A percentile compares a stretch with the other conserved stretches of the same genome.
phyloP scores from a whole-genome alignment of 37 sponge, comb jelly and placozoan species.

The Ephydatia muelleri region DNA sequence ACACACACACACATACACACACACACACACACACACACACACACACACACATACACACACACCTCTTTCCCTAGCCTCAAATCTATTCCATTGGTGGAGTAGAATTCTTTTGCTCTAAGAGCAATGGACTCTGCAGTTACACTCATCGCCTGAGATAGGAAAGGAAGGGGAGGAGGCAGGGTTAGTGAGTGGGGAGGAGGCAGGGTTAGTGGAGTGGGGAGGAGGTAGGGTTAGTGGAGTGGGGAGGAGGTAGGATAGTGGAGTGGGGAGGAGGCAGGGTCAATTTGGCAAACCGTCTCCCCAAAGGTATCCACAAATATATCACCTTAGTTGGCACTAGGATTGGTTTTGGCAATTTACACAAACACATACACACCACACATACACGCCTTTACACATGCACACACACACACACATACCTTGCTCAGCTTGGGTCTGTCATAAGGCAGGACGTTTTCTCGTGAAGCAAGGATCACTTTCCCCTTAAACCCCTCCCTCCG shows the following conservation, averaged over 20 bases:
- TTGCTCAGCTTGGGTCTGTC: slow-evolving; percentile 93
- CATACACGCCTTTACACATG: too few relatives aligned
- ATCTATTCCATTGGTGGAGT: slow-evolving; percentile 65
- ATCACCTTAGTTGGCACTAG: not conserved
- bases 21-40: too few relatives aligned
- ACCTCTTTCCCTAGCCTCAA: slow-evolving; percentile 71
- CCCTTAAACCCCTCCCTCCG: slow-evolving; percentile 92
- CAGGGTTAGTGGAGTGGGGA: too few relatives aligned
- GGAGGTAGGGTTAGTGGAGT: too few relatives aligned
- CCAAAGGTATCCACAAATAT: not conserved
- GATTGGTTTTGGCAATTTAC: not conserved
- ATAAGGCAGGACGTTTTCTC: slow-evolving; percentile 81
- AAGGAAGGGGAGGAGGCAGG: not conserved
- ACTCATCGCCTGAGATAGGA: slow-evolving; percentile 57
- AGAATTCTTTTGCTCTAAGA: slow-evolving; percentile 75
- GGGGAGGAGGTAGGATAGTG: too few relatives aligned
- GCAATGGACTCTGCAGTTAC: slow-evolving; percentile 53
- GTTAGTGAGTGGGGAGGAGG: not conserved
- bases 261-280: not conserved
- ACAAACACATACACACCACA: not conserved
- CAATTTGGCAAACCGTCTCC: not conserved
- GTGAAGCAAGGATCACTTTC: slow-evolving; percentile 62
- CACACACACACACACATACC: slow-evolving; percentile 30
- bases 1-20: too few relatives aligned
- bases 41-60: slow-evolving; percentile 1